phyloP scores from a whole-genome alignment of 1,140 invertebrate species.

The Drosophila pachea region DNA sequence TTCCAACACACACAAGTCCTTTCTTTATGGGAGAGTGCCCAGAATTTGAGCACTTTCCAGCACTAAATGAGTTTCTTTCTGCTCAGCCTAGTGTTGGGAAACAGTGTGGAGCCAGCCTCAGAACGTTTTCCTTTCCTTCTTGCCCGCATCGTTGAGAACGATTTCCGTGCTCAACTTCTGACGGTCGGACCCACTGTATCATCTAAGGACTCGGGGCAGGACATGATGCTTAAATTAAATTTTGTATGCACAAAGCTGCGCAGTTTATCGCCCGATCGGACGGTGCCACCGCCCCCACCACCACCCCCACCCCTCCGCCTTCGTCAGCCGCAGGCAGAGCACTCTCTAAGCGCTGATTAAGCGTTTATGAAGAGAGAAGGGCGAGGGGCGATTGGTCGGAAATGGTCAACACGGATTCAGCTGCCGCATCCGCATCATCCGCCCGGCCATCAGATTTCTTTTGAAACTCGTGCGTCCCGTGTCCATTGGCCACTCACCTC shows the following conservation, averaged over 20 bases:
- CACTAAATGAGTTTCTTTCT: too few species aligned
- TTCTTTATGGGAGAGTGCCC: too few species aligned
- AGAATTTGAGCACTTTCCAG: too few species aligned
- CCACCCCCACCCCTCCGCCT: not conserved
- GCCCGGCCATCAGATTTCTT: slow-evolving; percentile 42
- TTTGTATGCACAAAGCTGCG: slow-evolving; percentile 42
- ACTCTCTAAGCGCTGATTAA: slow-evolving; percentile 46
- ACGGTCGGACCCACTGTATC: slow-evolving; percentile 23
- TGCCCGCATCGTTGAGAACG: not conserved
- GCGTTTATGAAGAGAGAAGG: slow-evolving; percentile 60
- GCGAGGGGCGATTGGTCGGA: not conserved
- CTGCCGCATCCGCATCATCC: too few species aligned
- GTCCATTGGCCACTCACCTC: slow-evolving; percentile 54
- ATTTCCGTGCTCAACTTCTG: not conserved
- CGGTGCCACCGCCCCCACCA: not conserved
- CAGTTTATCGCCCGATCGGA: slow-evolving; percentile 38
- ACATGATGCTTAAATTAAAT: slow-evolving; percentile 44
- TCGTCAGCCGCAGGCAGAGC: not conserved
- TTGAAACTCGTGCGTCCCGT: slow-evolving; percentile 32
- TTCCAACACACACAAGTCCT: too few species aligned
- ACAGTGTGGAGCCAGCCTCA: too few species aligned
- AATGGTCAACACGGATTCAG: not conserved
- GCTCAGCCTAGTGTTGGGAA: too few species aligned
- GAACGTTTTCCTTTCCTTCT: too few species aligned
- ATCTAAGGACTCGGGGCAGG: slow-evolving; percentile 18